A percentile compares a stretch with the other conserved stretches of the same genome.
Evolutionary conservation across 1,140 invertebrate species (phyloP).

Genomic region (Drosophila littoralis): DNA sequence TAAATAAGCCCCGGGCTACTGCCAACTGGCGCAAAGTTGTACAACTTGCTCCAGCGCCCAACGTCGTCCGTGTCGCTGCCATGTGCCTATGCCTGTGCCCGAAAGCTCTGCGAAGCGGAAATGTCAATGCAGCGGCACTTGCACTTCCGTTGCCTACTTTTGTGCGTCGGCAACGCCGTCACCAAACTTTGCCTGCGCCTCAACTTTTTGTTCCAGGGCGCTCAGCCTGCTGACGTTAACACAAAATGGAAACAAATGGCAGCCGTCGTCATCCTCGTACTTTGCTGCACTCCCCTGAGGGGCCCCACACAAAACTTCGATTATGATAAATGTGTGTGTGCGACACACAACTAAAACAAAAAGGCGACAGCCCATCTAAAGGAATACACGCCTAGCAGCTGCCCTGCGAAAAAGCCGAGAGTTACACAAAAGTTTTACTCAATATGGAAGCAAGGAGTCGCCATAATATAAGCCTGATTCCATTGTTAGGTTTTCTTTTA

Average conservation of each 20-base stretch:
- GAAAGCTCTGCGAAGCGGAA: conserved; percentile 78
- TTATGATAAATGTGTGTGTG: conserved; percentile 72
- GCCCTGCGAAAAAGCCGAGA: conserved; percentile 1
- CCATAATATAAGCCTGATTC: not conserved
- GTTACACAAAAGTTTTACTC: conserved; percentile 1
- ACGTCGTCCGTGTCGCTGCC: conserved; percentile 16
- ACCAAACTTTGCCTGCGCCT: conserved; percentile 60
- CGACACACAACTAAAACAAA: conserved; percentile 18
- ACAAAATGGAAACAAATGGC: conserved; percentile 81
- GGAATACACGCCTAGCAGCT: conserved; percentile 6
- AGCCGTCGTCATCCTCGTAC: conserved; percentile 38
- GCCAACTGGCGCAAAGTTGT: conserved; percentile 70
- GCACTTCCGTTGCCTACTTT: conserved; percentile 75
- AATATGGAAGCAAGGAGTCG: not conserved
- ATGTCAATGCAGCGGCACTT: conserved; percentile 81
- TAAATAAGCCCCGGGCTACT: conserved; percentile 55
- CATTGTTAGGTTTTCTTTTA: not conserved
- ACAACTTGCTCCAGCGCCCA: conserved; percentile 33
- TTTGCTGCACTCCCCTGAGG: not conserved
- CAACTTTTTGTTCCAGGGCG: conserved; percentile 67
- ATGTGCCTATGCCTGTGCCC: conserved; percentile 20
- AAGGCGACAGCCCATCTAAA: not conserved
- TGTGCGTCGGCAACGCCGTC: conserved; percentile 52
- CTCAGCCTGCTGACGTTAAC: conserved; percentile 77
- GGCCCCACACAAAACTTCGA: conserved; percentile 63